phyloP scores from a whole-genome alignment of 2,888 invertebrate species.

The Cheilosia grossa region DNA sequence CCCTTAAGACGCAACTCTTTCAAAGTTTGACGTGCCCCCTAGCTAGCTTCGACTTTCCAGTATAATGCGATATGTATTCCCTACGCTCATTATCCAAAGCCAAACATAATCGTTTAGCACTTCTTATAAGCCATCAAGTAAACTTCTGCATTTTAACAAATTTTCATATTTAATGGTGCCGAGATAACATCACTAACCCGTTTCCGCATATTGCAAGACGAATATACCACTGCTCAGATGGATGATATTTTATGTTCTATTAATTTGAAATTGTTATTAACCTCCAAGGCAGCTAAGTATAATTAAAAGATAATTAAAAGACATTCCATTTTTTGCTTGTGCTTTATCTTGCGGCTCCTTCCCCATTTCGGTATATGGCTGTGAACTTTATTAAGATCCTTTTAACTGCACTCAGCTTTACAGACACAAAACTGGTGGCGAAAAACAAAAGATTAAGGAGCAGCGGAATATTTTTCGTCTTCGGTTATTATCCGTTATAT shows the following conservation, averaged over 20 bases:
- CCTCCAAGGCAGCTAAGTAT: conserved; percentile 34
- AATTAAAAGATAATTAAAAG: conserved; percentile 65
- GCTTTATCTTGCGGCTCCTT: conserved; percentile 1
- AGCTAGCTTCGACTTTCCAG: too few relatives aligned
- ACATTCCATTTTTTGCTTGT: not conserved
- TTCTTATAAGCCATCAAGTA: not conserved
- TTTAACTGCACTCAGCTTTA: conserved; percentile 8
- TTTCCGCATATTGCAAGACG: conserved; percentile 20
- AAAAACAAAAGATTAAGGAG: conserved; percentile 20
- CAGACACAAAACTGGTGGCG: not conserved
- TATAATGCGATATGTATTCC: too few relatives aligned
- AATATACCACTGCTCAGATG: conserved; percentile 1
- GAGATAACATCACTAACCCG: conserved; percentile 31
- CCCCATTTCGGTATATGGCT: conserved; percentile 6
- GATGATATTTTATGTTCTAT: conserved; percentile 53
- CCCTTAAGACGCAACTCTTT: too few relatives aligned
- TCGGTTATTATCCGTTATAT: not conserved
- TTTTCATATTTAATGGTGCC: conserved; percentile 20
- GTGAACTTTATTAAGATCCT: conserved; percentile 24
- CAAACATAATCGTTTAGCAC: not conserved
- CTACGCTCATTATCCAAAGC: not conserved
- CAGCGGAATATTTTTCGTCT: not conserved
- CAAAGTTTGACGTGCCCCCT: too few relatives aligned
- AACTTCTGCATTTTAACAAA: not conserved
- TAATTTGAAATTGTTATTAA: conserved; percentile 46